Base-by-base conservation (phyloP, 2,113 vertebrate species). In the Gasterosteus aculeatus region DNA sequence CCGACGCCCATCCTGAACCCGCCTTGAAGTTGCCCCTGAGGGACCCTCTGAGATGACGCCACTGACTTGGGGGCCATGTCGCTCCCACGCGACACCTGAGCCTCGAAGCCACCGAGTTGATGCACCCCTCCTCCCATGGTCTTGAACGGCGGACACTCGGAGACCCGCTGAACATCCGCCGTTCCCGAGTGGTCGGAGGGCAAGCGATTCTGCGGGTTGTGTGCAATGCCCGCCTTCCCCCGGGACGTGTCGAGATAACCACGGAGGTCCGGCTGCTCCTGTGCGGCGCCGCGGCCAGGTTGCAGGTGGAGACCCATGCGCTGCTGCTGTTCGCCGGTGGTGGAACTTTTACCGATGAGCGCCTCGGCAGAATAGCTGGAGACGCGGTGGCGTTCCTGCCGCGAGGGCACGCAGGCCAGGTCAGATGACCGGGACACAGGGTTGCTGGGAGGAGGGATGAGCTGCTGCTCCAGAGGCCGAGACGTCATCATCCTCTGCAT, bases 281-380 rank as follows among this genome's bases (percentile, higher is more conserved):
- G 93, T 19, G 84, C 10, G 16, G 71, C 82, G 58, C 94, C 89
- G 33, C 96, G 95, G 33, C 96, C 88, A 19, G 94, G 91, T 85
- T 98, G 98, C 73, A 96, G 91, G 6, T 97, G 94, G 58, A 97
- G 87, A n/a, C 95, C 95, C 93, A 98, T 95, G 69, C 97, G 96
- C 84, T 92, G 91, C 38, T 93, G 92, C 72, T 89, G 91, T 3
- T 96, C 97, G 0, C 94, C 95, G 69, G 95, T 97, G 14, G 95
- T 96, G n/a, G 97, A 92, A 0, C 95, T 95, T 84, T 99, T 99
- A 38, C 97, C 96, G 38, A 99, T 99, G 31, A 99, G 97, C 0
- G 98, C 97, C 80, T 99, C 98, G 0, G 98, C 98, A 31, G 98
- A 99, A 85, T 99, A 99, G 91, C 95, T 99, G 72, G 98, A 99